Percentiles rank a stretch among this genome's conserved stretches.
Evolutionary conservation across 1,140 invertebrate species (phyloP).

Genomic region (Drosophila erecta): DNA sequence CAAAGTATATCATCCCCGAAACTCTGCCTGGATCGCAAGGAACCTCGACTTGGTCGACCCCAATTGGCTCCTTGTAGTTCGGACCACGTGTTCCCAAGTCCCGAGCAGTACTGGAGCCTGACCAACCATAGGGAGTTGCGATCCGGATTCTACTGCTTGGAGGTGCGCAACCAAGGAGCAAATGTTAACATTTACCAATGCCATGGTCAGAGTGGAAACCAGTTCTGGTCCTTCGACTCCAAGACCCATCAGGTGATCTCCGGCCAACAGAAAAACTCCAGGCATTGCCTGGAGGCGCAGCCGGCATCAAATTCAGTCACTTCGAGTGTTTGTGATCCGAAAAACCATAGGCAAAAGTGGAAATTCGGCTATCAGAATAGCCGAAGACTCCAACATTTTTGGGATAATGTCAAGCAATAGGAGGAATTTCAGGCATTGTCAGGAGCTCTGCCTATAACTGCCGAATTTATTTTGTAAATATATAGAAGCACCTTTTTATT

Average conservation of each 20-base stretch:
- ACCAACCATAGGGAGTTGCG: conserved; percentile 96
- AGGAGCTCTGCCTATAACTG: neutral
- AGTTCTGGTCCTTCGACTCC: conserved; percentile 94
- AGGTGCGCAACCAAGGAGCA: conserved; percentile 90
- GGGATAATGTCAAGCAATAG: conserved; percentile 30
- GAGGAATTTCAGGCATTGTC: neutral
- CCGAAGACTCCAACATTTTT: conserved; percentile 47
- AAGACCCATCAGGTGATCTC: conserved; percentile 76
- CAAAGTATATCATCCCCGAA: conserved; percentile 88
- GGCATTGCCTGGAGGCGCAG: conserved; percentile 58
- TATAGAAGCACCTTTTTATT: too few relatives aligned
- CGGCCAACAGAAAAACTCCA: conserved; percentile 16
- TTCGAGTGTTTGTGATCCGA: conserved; percentile 44
- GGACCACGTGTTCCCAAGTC: conserved; percentile 85
- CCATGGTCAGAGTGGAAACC: conserved; percentile 95
- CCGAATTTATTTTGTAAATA: neutral
- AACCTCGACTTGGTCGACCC: conserved; percentile 87
- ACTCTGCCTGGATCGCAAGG: conserved; percentile 91
- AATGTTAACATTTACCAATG: conserved; percentile 90
- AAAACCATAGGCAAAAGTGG: conserved; percentile 59
- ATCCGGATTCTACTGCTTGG: conserved; percentile 93
- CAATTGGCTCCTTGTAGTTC: conserved; percentile 86
- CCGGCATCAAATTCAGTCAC: conserved; percentile 2
- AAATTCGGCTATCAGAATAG: conserved; percentile 68
- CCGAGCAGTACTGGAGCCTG: conserved; percentile 88